A percentile compares a stretch with the other conserved stretches of the same genome.
Evolutionary conservation across 1,140 invertebrate species (phyloP).

Genomic region (Hyphantria cunea): DNA sequence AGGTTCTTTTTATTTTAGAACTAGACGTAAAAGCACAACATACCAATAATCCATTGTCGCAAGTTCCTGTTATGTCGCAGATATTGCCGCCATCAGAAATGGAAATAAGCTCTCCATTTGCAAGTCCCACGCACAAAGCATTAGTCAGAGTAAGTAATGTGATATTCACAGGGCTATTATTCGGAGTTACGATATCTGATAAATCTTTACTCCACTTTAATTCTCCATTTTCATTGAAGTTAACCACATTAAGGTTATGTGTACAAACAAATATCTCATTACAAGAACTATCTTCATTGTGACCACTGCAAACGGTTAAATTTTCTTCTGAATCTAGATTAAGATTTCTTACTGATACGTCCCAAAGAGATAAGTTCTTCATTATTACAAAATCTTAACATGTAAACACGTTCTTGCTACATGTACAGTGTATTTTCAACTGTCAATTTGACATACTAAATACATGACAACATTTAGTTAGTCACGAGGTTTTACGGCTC

Average conservation of each 20-base stretch:
- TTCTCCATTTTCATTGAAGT: constrained; percentile 52
- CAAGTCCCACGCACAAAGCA: constrained; percentile 58
- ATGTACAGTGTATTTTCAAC: neutral
- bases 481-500: too few species aligned
- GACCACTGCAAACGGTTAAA: constrained; percentile 52
- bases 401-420: constrained; percentile 21
- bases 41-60: constrained; percentile 69
- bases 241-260: constrained; percentile 63
- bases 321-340: constrained; percentile 45
- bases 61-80: constrained; percentile 59
- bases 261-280: constrained; percentile 65
- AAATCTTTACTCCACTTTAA: constrained; percentile 61
- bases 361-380: constrained; percentile 66
- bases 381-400: constrained; percentile 38
- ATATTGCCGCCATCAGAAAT: constrained; percentile 47
- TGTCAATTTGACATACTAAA: neutral
- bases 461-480: too few species aligned
- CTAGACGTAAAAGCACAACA: constrained; percentile 6
- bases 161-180: constrained; percentile 59
- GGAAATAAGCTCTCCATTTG: constrained; percentile 65
- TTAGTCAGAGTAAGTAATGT: constrained; percentile 64
- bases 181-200: constrained; percentile 41
- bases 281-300: constrained; percentile 48
- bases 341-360: constrained; percentile 47
- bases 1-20: too few species aligned